Evolutionary conservation across 2,797 vertebrate genomes (phyloP), one percentile per base, ranked within the genome.

Genomic region (Coreius guichenoti): DNA sequence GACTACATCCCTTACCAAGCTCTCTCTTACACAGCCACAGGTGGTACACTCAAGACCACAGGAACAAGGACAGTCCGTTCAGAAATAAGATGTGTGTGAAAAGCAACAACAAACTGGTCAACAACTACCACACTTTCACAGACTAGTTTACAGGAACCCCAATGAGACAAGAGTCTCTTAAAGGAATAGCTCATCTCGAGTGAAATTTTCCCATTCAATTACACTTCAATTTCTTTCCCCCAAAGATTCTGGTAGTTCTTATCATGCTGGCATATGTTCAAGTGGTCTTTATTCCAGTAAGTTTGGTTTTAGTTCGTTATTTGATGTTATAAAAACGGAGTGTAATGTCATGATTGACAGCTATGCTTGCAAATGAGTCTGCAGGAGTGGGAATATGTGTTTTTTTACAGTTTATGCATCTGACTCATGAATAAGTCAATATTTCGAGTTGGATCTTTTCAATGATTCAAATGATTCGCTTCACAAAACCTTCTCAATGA

Each of bases 51-150:
- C 51, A 80, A 65, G 79, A 78, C 78, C 16, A 16, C 72, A 45
- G 65, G 76, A 63, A 58, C 54, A 65, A 45, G 29, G 54, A 43
- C 58, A 82, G 75, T 58, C 80, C 73, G 83, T 86, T 86, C 54
- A 36, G 79, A 85, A 74, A 86, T 88, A 56, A 82, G 81, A 77
- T 79, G 69, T 84, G 73, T 80, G 74, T 49, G 85, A 36, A 75
- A 70, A 56, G 75, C 68, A 63, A 39, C 72, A 74, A 85, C 63
- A 80, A 63, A n/a, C 80, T 75, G 72, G 69, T 85, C 82, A 85
- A 76, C 65, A 81, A 33, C 81, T 88, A 49, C 79, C 70, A 43
- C 49, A 63, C 49, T 70, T 33, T 81, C 33, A 68, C 61, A 54
- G 77, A 76, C 78, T 80, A 39, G 83, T 72, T 79, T 82, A 47